phyloP scores from a whole-genome alignment of 1,140 invertebrate species.

The Aphelinus atriplicis region DNA sequence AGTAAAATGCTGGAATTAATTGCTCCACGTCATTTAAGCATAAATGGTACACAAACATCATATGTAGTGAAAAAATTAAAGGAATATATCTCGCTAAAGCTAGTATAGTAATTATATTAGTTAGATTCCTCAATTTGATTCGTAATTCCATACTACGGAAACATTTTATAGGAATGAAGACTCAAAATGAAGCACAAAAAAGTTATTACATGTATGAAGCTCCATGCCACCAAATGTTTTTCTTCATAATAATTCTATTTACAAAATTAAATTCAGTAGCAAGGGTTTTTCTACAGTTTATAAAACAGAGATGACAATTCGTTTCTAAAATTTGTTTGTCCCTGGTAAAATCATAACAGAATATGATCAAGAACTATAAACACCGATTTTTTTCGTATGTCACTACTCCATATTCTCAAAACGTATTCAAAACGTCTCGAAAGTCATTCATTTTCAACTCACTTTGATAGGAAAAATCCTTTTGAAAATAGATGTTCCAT shows the following conservation, averaged over 20 bases:
- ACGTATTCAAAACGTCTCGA: too few species aligned
- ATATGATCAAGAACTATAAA: too few species aligned
- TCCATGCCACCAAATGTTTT: slow-evolving; percentile 9
- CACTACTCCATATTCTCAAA: too few species aligned
- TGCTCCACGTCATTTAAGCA: not conserved
- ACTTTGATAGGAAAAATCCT: too few species aligned
- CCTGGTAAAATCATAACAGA: too few species aligned
- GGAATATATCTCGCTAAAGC: too few species aligned
- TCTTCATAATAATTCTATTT: slow-evolving; percentile 31
- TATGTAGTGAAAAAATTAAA: too few species aligned
- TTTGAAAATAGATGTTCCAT: too few species aligned
- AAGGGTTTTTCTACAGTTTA: slow-evolving; percentile 16
- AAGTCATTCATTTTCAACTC: too few species aligned
- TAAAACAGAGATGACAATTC: not conserved
- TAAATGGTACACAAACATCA: not conserved
- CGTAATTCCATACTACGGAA: slow-evolving; percentile 8
- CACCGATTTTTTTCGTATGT: too few species aligned
- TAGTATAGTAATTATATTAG: too few species aligned
- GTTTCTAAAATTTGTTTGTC: too few species aligned
- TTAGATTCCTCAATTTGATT: not conserved
- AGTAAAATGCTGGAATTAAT: slow-evolving; percentile 18
- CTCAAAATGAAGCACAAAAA: slow-evolving; percentile 30
- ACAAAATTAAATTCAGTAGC: slow-evolving; percentile 32
- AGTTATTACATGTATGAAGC: slow-evolving; percentile 27
- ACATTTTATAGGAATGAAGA: slow-evolving; percentile 46